Conservation (phyloP, 2,888 invertebrate species). For the Rotaria macrura region DNA sequence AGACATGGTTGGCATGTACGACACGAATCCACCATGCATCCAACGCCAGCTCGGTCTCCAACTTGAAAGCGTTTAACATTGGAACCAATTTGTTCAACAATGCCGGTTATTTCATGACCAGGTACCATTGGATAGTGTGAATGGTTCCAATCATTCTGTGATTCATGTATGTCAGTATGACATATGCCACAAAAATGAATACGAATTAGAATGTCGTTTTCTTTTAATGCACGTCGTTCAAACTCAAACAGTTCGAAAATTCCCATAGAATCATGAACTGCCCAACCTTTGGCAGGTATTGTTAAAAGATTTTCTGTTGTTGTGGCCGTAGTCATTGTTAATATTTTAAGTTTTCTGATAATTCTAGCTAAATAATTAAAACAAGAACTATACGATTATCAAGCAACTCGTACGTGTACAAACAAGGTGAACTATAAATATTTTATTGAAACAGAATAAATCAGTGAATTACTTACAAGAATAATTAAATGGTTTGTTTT, state of each 20-base stretch:
- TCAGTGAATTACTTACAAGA: too few relatives aligned
- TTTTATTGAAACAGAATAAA: too few relatives aligned
- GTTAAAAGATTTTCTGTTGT: too few relatives aligned
- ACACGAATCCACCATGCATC: slow-evolving; percentile 26
- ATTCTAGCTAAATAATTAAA: too few relatives aligned
- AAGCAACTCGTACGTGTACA: too few relatives aligned
- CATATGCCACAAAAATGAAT: slow-evolving; percentile 32
- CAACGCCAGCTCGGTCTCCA: slow-evolving; percentile 29
- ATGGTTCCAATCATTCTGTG: slow-evolving; percentile 15
- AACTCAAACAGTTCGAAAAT: not conserved
- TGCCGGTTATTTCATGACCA: slow-evolving; percentile 32
- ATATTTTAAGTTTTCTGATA: too few relatives aligned
- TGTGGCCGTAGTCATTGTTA: too few relatives aligned
- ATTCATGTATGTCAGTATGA: slow-evolving; percentile 24
- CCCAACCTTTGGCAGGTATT: too few relatives aligned
- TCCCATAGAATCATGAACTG: too few relatives aligned
- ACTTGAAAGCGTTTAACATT: not conserved
- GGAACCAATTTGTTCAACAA: slow-evolving; percentile 19
- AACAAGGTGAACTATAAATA: too few relatives aligned
- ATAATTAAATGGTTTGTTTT: too few relatives aligned
- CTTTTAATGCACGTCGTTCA: not conserved
- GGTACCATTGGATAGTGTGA: slow-evolving; percentile 27
- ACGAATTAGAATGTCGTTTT: slow-evolving; percentile 21
- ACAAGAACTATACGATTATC: too few relatives aligned
- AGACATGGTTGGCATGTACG: not conserved